Evolutionary conservation across 2,888 invertebrate genomes (phyloP).

Genomic region (Azorinus chamasolen): DNA sequence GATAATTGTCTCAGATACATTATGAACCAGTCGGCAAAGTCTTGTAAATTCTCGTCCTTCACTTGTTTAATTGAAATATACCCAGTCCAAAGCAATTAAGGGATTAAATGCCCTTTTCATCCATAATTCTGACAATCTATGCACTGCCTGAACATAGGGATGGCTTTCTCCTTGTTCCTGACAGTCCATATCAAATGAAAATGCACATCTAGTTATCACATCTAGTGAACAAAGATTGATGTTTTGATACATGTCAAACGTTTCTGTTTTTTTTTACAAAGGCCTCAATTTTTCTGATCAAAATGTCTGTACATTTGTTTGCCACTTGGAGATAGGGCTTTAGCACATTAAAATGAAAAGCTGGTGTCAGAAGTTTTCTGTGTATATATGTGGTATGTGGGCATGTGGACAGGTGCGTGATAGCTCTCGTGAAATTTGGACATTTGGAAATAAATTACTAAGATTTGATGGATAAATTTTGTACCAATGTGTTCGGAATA

Average conservation of each 20-base stretch:
- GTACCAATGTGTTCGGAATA: too few species aligned
- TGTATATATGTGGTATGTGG: too few species aligned
- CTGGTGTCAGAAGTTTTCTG: slow-evolving; percentile 70
- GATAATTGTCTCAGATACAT: slow-evolving; percentile 76
- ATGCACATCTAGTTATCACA: slow-evolving; percentile 69
- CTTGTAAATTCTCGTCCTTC: slow-evolving; percentile 69
- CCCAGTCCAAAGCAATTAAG: slow-evolving; percentile 17
- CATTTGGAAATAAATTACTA: too few species aligned
- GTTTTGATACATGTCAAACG: slow-evolving; percentile 67
- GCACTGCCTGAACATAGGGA: slow-evolving; percentile 77
- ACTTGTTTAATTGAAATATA: slow-evolving; percentile 63
- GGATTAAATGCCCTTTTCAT: slow-evolving; percentile 60
- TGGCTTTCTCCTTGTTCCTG: slow-evolving; percentile 69
- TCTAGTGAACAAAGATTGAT: slow-evolving; percentile 69
- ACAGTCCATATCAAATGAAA: slow-evolving; percentile 69
- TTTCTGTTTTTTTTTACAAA: slow-evolving; percentile 25
- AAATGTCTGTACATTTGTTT: slow-evolving; percentile 62
- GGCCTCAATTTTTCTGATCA: slow-evolving; percentile 57
- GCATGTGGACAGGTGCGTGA: too few species aligned
- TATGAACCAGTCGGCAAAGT: slow-evolving; percentile 73
- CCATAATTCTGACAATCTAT: slow-evolving; percentile 71
- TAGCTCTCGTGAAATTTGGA: too few species aligned
- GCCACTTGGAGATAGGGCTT: slow-evolving; percentile 63
- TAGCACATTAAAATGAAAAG: slow-evolving; percentile 72
- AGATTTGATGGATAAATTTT: too few species aligned